These are phyloP conservation scores for Andrena praecox DNA, from an alignment of 2,888 invertebrate species.

Conservation along the genomic window DNA sequence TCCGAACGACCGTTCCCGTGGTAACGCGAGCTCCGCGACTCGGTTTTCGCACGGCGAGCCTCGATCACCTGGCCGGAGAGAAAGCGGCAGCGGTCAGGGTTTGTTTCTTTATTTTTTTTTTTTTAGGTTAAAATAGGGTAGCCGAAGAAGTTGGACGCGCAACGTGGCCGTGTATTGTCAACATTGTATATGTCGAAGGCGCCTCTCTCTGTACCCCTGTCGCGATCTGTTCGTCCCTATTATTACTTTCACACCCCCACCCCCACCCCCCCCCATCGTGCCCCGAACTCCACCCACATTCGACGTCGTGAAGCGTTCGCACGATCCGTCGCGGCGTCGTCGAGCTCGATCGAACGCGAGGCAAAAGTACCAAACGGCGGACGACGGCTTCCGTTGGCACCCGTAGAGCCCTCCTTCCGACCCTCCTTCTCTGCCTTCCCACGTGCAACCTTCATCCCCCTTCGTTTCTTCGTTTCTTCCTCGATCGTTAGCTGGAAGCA, in stretches of 20 bases:
- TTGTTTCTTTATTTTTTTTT: neutral
- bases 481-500: slow-evolving; percentile 33
- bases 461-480: neutral
- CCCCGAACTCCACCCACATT: neutral
- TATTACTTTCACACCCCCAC: neutral
- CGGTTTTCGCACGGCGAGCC: slow-evolving; percentile 29
- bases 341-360: neutral
- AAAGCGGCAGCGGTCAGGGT: slow-evolving; percentile 27
- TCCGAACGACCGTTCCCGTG: neutral
- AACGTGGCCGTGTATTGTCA: slow-evolving; percentile 66
- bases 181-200: slow-evolving; percentile 44
- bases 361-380: slow-evolving; percentile 31
- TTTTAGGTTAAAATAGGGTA: slow-evolving; percentile 33
- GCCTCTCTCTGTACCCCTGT: slow-evolving; percentile 24
- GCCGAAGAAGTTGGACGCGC: slow-evolving; percentile 59
- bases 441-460: neutral
- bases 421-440: neutral
- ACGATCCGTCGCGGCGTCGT: neutral
- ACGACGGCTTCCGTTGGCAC: slow-evolving; percentile 8
- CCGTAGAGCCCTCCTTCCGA: neutral
- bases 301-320: slow-evolving; percentile 9
- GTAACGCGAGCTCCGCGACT: slow-evolving; percentile 18
- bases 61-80: slow-evolving; percentile 34
- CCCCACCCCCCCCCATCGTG: neutral
- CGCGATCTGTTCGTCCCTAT: slow-evolving; percentile 9